A percentile compares a stretch with the other conserved stretches of the same genome.
phyloP scores from a whole-genome alignment of 2,888 invertebrate species.

The Adelognathus sp. region DNA sequence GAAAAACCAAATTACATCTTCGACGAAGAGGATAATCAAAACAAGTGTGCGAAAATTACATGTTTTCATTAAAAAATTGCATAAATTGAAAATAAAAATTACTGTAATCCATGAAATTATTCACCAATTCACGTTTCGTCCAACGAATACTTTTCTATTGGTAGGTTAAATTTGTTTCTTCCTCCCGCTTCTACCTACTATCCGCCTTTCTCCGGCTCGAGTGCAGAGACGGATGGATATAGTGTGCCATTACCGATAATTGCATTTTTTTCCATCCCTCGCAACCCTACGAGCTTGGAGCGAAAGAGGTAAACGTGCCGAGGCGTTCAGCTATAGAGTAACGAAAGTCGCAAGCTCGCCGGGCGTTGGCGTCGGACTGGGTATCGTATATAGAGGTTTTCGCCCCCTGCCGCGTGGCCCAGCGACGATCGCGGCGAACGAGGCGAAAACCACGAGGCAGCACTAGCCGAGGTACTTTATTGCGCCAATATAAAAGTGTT shows the following conservation, averaged over 20 bases:
- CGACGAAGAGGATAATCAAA: no score
- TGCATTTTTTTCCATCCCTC: conserved; percentile 54
- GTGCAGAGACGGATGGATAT: conserved; percentile 30
- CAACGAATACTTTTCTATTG: not conserved
- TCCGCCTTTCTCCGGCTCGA: not conserved
- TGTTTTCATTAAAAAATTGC: no score
- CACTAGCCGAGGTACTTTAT: conserved; percentile 54
- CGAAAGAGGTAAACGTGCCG: conserved; percentile 53
- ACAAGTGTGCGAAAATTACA: no score
- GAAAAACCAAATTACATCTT: no score
- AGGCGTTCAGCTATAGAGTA: conserved; percentile 42
- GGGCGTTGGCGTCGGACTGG: conserved; percentile 28
- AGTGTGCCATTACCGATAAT: conserved; percentile 55
- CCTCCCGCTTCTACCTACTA: not conserved
- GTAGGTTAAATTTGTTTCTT: not conserved
- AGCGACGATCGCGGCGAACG: conserved; percentile 33
- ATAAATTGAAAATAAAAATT: no score
- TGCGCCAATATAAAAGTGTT: conserved; percentile 61
- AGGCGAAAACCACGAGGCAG: conserved; percentile 29
- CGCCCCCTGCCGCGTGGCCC: conserved; percentile 2
- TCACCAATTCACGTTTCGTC: conserved; percentile 3
- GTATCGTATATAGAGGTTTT: not conserved
- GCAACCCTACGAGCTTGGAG: not conserved
- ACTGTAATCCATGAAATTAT: conserved; percentile 17
- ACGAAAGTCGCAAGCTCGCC: conserved; percentile 50